Evolutionary conservation across 2,113 vertebrate species (phyloP), one percentile per base, ranked within the genome.

Genomic region (Corythoichthys intestinalis): DNA sequence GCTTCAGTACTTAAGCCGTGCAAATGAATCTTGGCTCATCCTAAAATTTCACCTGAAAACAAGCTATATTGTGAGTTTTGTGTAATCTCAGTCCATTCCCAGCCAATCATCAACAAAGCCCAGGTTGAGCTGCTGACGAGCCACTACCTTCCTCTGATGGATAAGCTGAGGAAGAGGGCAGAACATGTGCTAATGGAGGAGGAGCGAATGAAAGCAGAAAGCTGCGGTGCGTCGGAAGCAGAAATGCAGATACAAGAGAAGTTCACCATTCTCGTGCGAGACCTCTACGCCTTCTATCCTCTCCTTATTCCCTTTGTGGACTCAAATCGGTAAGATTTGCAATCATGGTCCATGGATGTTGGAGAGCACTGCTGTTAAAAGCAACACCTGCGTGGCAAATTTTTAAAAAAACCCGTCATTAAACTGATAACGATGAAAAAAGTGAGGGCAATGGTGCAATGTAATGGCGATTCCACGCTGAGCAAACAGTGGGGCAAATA

Each of bases 261-360:
- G 83, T 98, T 97, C 77, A 92, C 92, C 34, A 91, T 94, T 6
- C 89, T 98, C 82, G 94, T 96, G 79, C 92, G 93, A 79, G 96
- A 98, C 78, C 94, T 98, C 69, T 98, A 98, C 50, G 93, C 95
- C 79, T 96, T 98, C 89, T 98, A 97, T 85, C 95, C 96, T 6
- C 91, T 98, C 69, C 89, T 98, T 82, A 98, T 98, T 82, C 91
- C 93, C 80, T 98, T 96, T 82, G 94, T 97, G 85, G 96, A 98
- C 78, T 93, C 90, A 70, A 93, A 97, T 92, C 95, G 96, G 96
- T 98, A 71, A 84, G 81, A 13, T 50, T 35, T 38, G 8, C 57
- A 13, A 2, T 4, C 54, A 37, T 13, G 34, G 17, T 56, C 37
- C 37, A 38, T 11, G 20, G 0, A 54, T 63, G 50, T 58, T 14